A percentile compares a stretch with the other conserved stretches of the same genome.
These are phyloP conservation scores for Pseudorhiza aurosa DNA, from an alignment of 30 jellyfish, hydroid and myxozoan genomes.

Conservation along the genomic window DNA sequence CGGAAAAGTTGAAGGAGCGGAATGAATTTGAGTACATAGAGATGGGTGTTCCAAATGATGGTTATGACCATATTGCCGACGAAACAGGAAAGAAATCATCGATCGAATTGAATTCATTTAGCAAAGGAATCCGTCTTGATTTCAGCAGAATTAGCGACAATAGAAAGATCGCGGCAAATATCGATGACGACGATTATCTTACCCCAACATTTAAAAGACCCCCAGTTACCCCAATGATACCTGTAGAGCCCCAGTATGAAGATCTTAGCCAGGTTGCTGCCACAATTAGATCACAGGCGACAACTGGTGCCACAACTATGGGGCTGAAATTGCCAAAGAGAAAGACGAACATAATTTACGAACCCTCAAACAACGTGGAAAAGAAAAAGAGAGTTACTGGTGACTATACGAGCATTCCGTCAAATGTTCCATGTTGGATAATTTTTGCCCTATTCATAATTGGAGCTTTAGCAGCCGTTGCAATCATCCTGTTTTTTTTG, in stretches of 20 bases:
- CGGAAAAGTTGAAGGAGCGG: not conserved
- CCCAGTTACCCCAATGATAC: slow-evolving; percentile 11
- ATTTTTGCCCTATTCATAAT: not conserved
- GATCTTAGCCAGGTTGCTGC: slow-evolving; percentile 12
- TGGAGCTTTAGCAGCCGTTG: slow-evolving; percentile 13
- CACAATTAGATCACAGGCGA: not conserved
- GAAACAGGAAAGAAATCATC: not conserved
- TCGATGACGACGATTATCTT: slow-evolving; percentile 13
- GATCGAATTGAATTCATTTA: not conserved
- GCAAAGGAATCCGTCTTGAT: not conserved
- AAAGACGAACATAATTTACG: slow-evolving; percentile 9
- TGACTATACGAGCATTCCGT: not conserved
- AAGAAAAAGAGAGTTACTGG: not conserved
- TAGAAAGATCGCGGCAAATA: not conserved
- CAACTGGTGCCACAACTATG: not conserved
- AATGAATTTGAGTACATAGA: slow-evolving; percentile 24
- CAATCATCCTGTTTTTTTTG: not conserved
- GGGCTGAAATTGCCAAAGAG: slow-evolving; percentile 3
- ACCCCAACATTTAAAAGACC: slow-evolving; percentile 2
- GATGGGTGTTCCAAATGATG: slow-evolving; percentile 22
- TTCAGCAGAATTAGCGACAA: not conserved
- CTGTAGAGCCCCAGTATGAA: slow-evolving; percentile 15
- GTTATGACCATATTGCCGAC: not conserved
- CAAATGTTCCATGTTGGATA: slow-evolving; percentile 25
- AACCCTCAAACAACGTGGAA: slow-evolving; percentile 2